Conservation (phyloP, 1,140 invertebrate genomes). For the Zaprionus lachaisei region DNA sequence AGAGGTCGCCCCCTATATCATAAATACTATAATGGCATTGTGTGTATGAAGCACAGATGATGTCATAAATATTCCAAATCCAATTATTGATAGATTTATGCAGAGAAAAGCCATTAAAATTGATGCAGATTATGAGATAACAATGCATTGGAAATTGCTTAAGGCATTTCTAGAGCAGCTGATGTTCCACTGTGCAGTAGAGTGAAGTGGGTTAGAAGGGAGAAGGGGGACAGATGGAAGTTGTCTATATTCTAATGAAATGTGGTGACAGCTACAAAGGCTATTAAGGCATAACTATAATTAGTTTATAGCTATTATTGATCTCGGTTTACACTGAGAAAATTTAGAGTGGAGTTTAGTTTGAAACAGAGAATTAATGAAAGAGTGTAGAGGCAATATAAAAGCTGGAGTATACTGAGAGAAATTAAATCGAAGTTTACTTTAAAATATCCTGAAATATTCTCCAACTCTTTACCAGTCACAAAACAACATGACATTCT, state of each 20-base stretch:
- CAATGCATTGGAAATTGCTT: conserved; percentile 13
- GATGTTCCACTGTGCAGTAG: neutral
- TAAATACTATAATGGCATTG: conserved; percentile 51
- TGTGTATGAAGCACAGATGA: conserved; percentile 21
- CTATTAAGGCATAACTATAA: neutral
- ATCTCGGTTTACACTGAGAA: too few relatives aligned
- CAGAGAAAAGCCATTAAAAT: conserved; percentile 60
- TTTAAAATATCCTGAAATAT: neutral
- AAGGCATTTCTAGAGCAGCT: conserved; percentile 9
- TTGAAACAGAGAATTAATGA: neutral
- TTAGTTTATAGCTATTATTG: neutral
- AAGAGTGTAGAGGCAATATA: neutral
- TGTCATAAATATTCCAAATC: conserved; percentile 69
- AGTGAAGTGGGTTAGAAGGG: neutral
- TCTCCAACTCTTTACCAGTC: neutral
- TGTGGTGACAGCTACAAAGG: neutral
- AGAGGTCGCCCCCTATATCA: conserved; percentile 21
- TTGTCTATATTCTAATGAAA: too few relatives aligned
- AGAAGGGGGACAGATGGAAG: neutral
- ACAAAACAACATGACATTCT: neutral
- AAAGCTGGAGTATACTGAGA: neutral
- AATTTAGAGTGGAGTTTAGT: too few relatives aligned
- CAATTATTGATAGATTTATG: conserved; percentile 81
- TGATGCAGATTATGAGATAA: conserved; percentile 15
- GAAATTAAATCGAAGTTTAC: neutral